Percentiles rank a stretch among this genome's conserved stretches.
Conservation (phyloP, 37 sponge, comb jelly and placozoan species). For the Tethya wilhelma region DNA sequence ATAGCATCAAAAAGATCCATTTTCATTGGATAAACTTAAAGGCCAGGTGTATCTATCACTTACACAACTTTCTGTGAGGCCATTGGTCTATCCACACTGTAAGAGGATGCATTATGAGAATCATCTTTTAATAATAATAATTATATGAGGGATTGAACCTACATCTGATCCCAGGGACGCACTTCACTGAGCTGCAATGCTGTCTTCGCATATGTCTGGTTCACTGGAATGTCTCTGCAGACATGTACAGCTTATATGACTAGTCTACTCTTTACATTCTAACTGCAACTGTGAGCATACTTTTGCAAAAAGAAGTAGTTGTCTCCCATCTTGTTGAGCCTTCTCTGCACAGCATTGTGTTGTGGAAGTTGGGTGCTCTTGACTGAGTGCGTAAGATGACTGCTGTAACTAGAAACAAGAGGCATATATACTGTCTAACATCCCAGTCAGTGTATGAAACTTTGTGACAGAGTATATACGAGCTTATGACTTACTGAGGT, state of each 20-base stretch:
- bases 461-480: background rate
- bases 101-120: background rate
- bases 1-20: background rate
- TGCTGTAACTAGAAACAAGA: conserved; percentile 24
- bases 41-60: too few relatives aligned
- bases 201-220: conserved; percentile 59
- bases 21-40: too few relatives aligned
- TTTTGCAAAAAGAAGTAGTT: conserved; percentile 45
- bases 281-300: background rate
- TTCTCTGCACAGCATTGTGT: conserved; percentile 8
- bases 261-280: background rate
- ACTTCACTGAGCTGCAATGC: conserved; percentile 54
- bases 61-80: conserved; percentile 43
- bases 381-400: conserved; percentile 21
- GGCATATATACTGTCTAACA: background rate
- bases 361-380: conserved; percentile 15
- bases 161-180: conserved; percentile 74
- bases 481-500: conserved; percentile 48
- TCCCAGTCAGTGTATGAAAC: background rate
- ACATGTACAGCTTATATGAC: background rate
- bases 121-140: background rate
- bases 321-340: conserved; percentile 39
- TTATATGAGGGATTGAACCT: conserved; percentile 6
- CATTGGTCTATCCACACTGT: conserved; percentile 54
- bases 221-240: conserved; percentile 56